Base-by-base conservation (phyloP, 2,888 invertebrate genomes). In the Meta bourneti region DNA sequence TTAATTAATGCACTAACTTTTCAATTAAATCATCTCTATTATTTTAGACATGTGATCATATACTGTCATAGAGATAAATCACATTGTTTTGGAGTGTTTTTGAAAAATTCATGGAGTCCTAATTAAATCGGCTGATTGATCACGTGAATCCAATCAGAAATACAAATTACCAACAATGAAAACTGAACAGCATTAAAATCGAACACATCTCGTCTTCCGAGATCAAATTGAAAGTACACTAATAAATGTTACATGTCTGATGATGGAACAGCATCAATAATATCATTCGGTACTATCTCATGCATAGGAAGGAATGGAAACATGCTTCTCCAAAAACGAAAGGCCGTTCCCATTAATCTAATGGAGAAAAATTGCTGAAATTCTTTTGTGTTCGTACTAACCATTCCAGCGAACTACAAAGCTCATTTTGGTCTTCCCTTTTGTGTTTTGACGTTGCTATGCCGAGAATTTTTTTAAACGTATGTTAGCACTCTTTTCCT, bases 361-460 rank as follows among this genome's bases (percentile, higher is more conserved):
- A 88, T 88, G 88, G 81, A 81, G 88, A 81, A 88, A 88, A 88
- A 88, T 79, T 34, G 74, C 88, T 75, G 81, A 88, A 81, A 81
- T 81, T 81, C 88, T 54, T 74, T 88, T 88, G 88, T 88, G 72
- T 81, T 81, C 74, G 16, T 69, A 49, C 88, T 88, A 88, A 81
- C 88, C 72, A 88, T 88, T 88, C 69, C 74, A 48, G 61, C 77
- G 79, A 80, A 87, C 72, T 81, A 88, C 88, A 88, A 88, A 88
- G 88, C 81, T 88, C 88, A 88, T 88, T 88, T 88, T 72, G 88
- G 61, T 81, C 81, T 49, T 88, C 88, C 88, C 8, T 16, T 88
- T 88, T 88, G 81, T 88, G 88, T 88, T 87, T 87, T 81, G 88
- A 88, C 88, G 88, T 88, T 88, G 88, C 88, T 81, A 88, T 88